Base-by-base conservation (phyloP, 2,888 invertebrate genomes). In the Ectobius pallidus region DNA sequence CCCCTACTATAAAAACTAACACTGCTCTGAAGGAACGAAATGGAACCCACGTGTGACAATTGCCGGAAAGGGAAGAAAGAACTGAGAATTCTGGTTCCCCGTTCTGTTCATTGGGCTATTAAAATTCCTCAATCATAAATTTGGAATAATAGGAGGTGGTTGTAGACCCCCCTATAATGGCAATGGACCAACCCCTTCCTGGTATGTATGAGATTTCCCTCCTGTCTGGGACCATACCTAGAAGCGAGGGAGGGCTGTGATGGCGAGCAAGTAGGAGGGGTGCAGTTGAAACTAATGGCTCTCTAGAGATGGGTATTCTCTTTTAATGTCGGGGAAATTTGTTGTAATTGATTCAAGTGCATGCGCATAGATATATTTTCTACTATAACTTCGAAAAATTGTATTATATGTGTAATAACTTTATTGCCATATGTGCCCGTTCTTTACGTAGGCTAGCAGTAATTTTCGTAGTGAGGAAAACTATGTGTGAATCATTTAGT, bases 301-400 rank as follows among this genome's bases (percentile, higher is more conserved):
- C 25, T 52, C 25, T 3, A 18, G 49, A 22, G 49, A 18, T 20
- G 3, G n/a, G 3, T 49, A 49, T 49, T 49, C 22, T 22, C 22
- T 22, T 49, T 49, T 49, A 49, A 49, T 49, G 49, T 49, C n/a
- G 20, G 16, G 11, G 52, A 25, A 52, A 52, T 52, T 52, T 52
- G 25, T 52, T 25, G 11, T 52, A 52, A 52, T 52, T 52, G 52
- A 52, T 52, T 52, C 25, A 52, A 25, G 49, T 18, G 9, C 18
- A 49, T 20, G 52, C 9, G 52, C 9, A 25, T 22, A 25, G 22
- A 14, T 52, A 52, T n/a, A 18, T 52, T 52, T 52, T n/a, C 25
- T 9, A 11, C 16, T 25, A 14, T 11, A n/a, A n/a, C n/a, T n/a
- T n/a, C n/a, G n/a, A n/a, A n/a, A n/a, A n/a, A n/a, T n/a, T n/a